Evolutionary conservation across 2,113 vertebrate genomes (phyloP), one percentile per base, ranked within the genome.

Genomic region (Galbula dea): DNA sequence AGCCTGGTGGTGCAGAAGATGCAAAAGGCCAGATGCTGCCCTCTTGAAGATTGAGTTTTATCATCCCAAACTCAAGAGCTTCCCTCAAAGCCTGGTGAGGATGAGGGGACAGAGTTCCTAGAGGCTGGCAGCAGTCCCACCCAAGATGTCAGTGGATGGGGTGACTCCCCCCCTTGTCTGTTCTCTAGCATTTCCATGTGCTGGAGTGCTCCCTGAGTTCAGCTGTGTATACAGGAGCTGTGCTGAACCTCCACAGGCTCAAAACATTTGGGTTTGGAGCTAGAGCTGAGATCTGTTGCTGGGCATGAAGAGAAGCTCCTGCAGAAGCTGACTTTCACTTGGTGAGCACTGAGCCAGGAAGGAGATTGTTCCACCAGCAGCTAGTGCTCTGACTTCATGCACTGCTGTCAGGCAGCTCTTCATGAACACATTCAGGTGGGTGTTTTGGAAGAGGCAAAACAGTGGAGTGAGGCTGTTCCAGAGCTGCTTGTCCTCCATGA

Each of bases 21-120:
- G 58, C 23, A 30, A 51, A 87, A 84, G 15, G 12, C 43, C 36
- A 61, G 23, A n/a, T 81, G 18, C 14, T 83, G 23, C 39, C 36
- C 30, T 18, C 3, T 26, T 84, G 49, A 75, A 74, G 39, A 52
- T 2, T 22, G 62, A 79, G 8, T 72, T 93, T 75, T 92, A 27
- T 32, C 21, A 9, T 66, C 7, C 0, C 36, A 45, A 69, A 10
- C 6, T n/a, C 32, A 36, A 0, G 0, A 73, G 12, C 12, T 78
- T 85, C 54, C 26, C 30, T 72, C 48, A 72, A 79, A 88, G 32
- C 21, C 14, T 6, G 2, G 36, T 0, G 2, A 83, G 36, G 55
- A 21, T 49, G 29, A 63, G 23, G 5, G 29, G 7, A 55, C 27
- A 12, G 26, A n/a, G 19, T 26, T 68, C 34, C 54, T 62, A 12